A percentile compares a stretch with the other conserved stretches of the same genome.
Evolutionary conservation across 2,113 vertebrate genomes (phyloP).

Genomic region (Geococcyx californianus): DNA sequence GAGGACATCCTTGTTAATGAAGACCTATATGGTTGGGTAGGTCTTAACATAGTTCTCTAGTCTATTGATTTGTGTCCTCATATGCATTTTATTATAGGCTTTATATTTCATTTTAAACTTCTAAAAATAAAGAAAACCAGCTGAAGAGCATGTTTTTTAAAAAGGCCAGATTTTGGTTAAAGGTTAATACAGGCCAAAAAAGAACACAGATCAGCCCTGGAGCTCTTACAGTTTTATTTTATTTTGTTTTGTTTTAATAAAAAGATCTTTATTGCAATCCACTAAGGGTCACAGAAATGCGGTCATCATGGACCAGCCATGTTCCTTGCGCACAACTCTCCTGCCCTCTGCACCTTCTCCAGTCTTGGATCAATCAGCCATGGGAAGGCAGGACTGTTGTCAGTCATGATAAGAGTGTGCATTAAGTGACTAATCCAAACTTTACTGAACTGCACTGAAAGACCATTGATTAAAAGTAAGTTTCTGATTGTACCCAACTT

Average conservation of each 20-base stretch:
- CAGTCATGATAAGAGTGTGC: neutral
- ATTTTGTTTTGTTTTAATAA: conserved; percentile 45
- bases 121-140: conserved; percentile 55
- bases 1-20: neutral
- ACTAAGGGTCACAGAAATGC: neutral
- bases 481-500: neutral
- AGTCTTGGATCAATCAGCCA: neutral
- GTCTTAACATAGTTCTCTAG: conserved; percentile 22
- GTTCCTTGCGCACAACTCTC: neutral
- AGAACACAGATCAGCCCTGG: conserved; percentile 34
- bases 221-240: conserved; percentile 33
- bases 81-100: conserved; percentile 59
- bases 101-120: conserved; percentile 61
- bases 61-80: conserved; percentile 21
- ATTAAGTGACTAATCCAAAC: neutral
- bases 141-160: neutral
- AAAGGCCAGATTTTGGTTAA: conserved; percentile 39
- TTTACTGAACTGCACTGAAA: neutral
- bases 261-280: conserved; percentile 32
- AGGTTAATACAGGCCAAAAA: conserved; percentile 41
- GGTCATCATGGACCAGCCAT: neutral
- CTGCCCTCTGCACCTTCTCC: neutral
- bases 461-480: neutral
- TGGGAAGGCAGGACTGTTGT: neutral
- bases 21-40: neutral